Conservation (phyloP, 2,888 invertebrate species). For the Papilio protenor region DNA sequence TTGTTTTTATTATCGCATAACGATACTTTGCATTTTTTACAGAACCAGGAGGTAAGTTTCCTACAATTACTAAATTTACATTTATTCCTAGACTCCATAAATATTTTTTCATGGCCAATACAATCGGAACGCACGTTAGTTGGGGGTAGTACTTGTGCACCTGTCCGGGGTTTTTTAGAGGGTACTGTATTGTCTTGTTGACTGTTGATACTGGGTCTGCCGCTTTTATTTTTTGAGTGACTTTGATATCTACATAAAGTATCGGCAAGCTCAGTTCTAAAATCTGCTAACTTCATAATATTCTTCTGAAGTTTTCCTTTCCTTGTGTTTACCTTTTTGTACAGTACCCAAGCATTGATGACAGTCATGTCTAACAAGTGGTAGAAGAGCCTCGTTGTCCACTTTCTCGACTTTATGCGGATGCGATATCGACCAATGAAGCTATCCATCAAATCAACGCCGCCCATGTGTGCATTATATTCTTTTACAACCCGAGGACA, state of each 20-base stretch:
- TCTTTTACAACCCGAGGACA: slow-evolving; percentile 54
- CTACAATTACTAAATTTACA: no score
- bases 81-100: slow-evolving; percentile 19
- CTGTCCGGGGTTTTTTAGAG: no score
- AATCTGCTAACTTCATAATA: slow-evolving; percentile 56
- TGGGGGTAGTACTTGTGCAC: slow-evolving; percentile 53
- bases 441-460: slow-evolving; percentile 53
- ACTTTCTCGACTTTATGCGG: slow-evolving; percentile 54
- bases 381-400: slow-evolving; percentile 54
- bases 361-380: slow-evolving; percentile 56
- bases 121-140: slow-evolving; percentile 52
- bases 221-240: slow-evolving; percentile 53
- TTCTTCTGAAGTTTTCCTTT: slow-evolving; percentile 54
- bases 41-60: slow-evolving; percentile 12
- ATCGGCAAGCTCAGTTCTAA: slow-evolving; percentile 56
- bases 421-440: slow-evolving; percentile 56
- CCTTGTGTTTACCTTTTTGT: slow-evolving; percentile 55
- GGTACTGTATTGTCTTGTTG: slow-evolving; percentile 44
- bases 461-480: slow-evolving; percentile 52
- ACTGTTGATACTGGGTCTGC: slow-evolving; percentile 54
- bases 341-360: slow-evolving; percentile 58
- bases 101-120: slow-evolving; percentile 54
- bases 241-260: slow-evolving; percentile 55
- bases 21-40: slow-evolving; percentile 21
- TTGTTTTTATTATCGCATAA: slow-evolving; percentile 30